Evolutionary conservation across 1,140 invertebrate species (phyloP), one percentile per base, ranked within the genome.

Genomic region (Lucilia sericata): DNA sequence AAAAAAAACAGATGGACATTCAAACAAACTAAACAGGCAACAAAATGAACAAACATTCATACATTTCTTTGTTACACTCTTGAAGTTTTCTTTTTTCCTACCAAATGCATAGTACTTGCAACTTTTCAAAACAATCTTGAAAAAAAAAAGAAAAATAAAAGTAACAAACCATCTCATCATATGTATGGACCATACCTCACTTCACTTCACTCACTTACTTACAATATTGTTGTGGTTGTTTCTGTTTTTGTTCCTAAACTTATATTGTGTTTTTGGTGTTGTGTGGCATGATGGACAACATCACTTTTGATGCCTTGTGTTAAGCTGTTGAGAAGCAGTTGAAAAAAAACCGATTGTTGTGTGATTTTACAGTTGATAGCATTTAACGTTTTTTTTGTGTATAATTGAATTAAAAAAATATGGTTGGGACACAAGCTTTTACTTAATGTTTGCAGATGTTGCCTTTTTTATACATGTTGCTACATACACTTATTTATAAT

Each of bases 281-380:
- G 75, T 60, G 34, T 81, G 34, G 60, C 83, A 84, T 84, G 76
- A 81, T 82, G 83, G 75, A 82, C 83, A 82, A 81, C 78, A 84
- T 81, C 83, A 84, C 83, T 74, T 80, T 80, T 80, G 76, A 80
- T 80, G 76, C 76, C 76, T 51, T 47, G 42, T 80, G 47, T 21
- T 80, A 21, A 49, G 14, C 42, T 14, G 36, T 42, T 47, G 76
- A 55, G 51, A 8, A 55, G 51, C 4, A 55, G 51, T 55, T n/a
- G 51, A 55, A 4, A 55, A 55, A 55, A 55, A 55, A 51, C 49
- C 51, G 51, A 19, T 75, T 84, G 78, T 60, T 25, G 34, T 74
- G 76, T 84, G 83, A 84, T 84, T 84, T 84, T 84, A 74, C 80
- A 65, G 76, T 51, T 84, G 83, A 84, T 84, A 84, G 78, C 83